phyloP scores from a whole-genome alignment of 1,140 invertebrate species.

The Tetranychus cinnabarinus region DNA sequence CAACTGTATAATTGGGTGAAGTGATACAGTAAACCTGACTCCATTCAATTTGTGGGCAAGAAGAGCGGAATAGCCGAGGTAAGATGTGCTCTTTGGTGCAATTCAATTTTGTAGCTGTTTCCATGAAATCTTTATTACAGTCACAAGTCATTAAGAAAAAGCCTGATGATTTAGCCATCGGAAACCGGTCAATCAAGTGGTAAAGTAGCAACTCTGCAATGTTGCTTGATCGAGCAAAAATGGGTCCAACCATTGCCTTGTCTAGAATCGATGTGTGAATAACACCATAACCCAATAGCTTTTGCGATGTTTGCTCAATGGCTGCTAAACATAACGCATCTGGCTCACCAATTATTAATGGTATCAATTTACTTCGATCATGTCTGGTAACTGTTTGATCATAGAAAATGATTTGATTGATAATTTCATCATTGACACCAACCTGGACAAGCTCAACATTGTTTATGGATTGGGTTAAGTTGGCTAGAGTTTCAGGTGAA shows the following conservation, averaged over 20 bases:
- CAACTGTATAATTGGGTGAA: conserved; percentile 15
- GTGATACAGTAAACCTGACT: conserved; percentile 12
- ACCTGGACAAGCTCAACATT: too few species aligned
- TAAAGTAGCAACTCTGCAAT: conserved; percentile 13
- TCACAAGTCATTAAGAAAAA: conserved; percentile 12
- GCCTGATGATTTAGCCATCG: conserved; percentile 3
- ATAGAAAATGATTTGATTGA: conserved; percentile 1
- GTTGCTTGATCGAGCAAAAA: conserved; percentile 12
- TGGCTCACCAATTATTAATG: conserved; percentile 6
- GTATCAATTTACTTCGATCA: conserved; percentile 5
- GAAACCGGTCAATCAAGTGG: conserved; percentile 7
- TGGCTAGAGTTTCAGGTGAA: too few species aligned
- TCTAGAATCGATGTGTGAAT: conserved; percentile 10
- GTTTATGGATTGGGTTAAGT: too few species aligned
- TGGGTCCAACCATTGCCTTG: conserved; percentile 11
- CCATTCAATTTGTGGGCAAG: conserved; percentile 8
- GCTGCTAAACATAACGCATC: conserved; percentile 10
- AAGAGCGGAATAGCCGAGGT: conserved; percentile 11
- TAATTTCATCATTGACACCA: neutral
- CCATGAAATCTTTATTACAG: conserved; percentile 7
- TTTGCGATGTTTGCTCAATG: neutral
- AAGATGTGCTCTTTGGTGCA: conserved; percentile 7
- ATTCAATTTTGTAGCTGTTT: conserved; percentile 11
- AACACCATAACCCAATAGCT: conserved; percentile 12
- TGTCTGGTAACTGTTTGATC: conserved; percentile 9